Percentiles rank a stretch among this genome's conserved stretches.
phyloP scores from a whole-genome alignment of 2,888 invertebrate genomes.

The Platycheirus albimanus region DNA sequence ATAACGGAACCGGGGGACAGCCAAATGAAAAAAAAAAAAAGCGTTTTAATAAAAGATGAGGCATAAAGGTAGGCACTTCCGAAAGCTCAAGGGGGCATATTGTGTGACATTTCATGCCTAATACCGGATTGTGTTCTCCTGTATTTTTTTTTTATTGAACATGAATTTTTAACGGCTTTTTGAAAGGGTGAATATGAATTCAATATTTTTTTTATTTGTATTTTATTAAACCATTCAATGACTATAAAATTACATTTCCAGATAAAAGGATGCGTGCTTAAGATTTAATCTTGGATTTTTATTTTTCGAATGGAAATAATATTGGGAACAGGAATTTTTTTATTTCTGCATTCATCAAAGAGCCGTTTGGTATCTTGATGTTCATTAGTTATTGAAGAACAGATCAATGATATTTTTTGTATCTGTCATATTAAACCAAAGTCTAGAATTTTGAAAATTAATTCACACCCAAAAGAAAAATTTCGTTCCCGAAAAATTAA shows the following conservation, averaged over 20 bases:
- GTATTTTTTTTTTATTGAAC: slow-evolving; percentile 54
- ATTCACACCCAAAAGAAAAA: too few species aligned
- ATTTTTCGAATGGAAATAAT: too few species aligned
- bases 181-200: slow-evolving; percentile 61
- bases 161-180: slow-evolving; percentile 50
- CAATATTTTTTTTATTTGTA: slow-evolving; percentile 67
- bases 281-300: background rate
- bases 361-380: too few species aligned
- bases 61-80: too few species aligned
- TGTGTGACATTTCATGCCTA: slow-evolving; percentile 38
- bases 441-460: too few species aligned
- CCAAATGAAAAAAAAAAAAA: background rate
- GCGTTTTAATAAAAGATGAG: slow-evolving; percentile 22
- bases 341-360: too few species aligned
- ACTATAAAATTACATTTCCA: slow-evolving; percentile 53
- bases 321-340: too few species aligned
- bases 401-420: too few species aligned
- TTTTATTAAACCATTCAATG: slow-evolving; percentile 67
- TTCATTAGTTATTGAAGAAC: too few species aligned
- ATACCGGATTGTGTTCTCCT: slow-evolving; percentile 17
- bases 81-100: slow-evolving; percentile 29
- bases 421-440: too few species aligned
- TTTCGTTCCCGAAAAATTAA: too few species aligned
- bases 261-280: slow-evolving; percentile 9
- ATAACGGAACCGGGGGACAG: background rate